Conservation (phyloP, 2,797 vertebrate genomes). For the Centroberyx gerrardi region DNA sequence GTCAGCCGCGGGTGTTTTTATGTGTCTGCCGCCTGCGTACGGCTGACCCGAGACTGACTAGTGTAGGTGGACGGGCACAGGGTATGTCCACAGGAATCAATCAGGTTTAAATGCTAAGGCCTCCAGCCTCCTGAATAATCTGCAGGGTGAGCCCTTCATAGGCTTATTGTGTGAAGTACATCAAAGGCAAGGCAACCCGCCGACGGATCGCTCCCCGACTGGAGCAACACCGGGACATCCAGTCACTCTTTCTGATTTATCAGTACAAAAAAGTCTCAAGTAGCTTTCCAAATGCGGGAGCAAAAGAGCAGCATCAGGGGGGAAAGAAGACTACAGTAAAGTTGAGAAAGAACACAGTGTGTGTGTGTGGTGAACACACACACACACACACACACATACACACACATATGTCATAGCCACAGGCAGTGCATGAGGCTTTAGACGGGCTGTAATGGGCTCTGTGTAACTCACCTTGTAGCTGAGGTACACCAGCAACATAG, state of each 20-base stretch:
- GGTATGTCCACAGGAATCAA: slow-evolving; percentile 77
- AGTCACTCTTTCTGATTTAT: slow-evolving; percentile 56
- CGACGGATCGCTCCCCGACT: slow-evolving; percentile 59
- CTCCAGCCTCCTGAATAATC: slow-evolving; percentile 66
- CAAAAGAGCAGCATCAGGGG: slow-evolving; percentile 10
- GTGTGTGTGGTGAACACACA: too few species aligned
- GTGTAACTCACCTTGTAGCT: slow-evolving; percentile 89
- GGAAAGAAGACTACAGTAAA: slow-evolving; percentile 9
- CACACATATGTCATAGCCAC: slow-evolving; percentile 19
- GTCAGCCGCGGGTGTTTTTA: slow-evolving; percentile 64
- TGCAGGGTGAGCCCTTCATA: slow-evolving; percentile 71
- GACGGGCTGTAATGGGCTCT: slow-evolving; percentile 6
- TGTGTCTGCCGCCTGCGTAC: slow-evolving; percentile 60
- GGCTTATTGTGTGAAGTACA: slow-evolving; percentile 73
- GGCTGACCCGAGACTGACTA: slow-evolving; percentile 59
- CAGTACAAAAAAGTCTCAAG: slow-evolving; percentile 42
- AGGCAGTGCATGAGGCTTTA: slow-evolving; percentile 31
- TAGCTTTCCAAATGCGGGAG: slow-evolving; percentile 18
- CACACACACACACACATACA: slow-evolving; percentile 1
- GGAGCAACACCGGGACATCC: slow-evolving; percentile 56
- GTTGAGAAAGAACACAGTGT: neutral
- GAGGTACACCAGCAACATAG: slow-evolving; percentile 90
- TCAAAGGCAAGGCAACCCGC: slow-evolving; percentile 71
- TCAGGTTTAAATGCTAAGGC: slow-evolving; percentile 78
- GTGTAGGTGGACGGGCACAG: slow-evolving; percentile 75